Conservation (phyloP, 2,888 invertebrate species). For the Ophonus ardosiacus region DNA sequence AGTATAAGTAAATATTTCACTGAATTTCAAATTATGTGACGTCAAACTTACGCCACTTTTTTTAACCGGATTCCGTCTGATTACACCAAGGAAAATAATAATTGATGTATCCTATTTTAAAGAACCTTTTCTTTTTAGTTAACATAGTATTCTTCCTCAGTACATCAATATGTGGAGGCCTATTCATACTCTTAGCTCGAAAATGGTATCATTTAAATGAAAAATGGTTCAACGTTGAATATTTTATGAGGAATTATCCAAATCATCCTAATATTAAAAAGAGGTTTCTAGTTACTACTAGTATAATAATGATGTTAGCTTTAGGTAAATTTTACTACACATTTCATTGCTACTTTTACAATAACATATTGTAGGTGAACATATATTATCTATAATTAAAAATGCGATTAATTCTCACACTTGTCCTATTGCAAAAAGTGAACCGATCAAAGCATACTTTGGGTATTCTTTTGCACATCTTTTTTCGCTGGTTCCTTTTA, state of each 20-base stretch:
- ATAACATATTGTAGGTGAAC: constrained; percentile 70
- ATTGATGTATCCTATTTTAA: background rate
- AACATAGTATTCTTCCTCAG: constrained; percentile 71
- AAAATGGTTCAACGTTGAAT: constrained; percentile 72
- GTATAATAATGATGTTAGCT: constrained; percentile 71
- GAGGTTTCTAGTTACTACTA: constrained; percentile 70
- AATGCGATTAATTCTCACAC: constrained; percentile 67
- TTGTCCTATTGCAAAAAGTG: constrained; percentile 67
- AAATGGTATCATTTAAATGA: constrained; percentile 70
- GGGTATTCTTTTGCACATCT: constrained; percentile 76
- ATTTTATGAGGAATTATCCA: constrained; percentile 70
- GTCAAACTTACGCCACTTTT: too few species aligned
- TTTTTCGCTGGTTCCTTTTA: constrained; percentile 73
- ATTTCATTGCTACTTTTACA: background rate
- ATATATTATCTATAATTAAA: constrained; percentile 71
- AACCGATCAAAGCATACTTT: constrained; percentile 69
- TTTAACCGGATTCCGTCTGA: too few species aligned
- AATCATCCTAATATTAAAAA: constrained; percentile 68
- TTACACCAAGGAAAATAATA: too few species aligned
- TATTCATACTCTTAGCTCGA: constrained; percentile 69
- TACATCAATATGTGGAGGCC: constrained; percentile 69
- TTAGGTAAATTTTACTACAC: constrained; percentile 68
- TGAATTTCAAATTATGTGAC: too few species aligned
- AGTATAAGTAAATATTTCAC: too few species aligned
- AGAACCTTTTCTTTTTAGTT: constrained; percentile 68